phyloP scores from a whole-genome alignment of 1,140 invertebrate species.

The Ceratoteleas bidentatus region DNA sequence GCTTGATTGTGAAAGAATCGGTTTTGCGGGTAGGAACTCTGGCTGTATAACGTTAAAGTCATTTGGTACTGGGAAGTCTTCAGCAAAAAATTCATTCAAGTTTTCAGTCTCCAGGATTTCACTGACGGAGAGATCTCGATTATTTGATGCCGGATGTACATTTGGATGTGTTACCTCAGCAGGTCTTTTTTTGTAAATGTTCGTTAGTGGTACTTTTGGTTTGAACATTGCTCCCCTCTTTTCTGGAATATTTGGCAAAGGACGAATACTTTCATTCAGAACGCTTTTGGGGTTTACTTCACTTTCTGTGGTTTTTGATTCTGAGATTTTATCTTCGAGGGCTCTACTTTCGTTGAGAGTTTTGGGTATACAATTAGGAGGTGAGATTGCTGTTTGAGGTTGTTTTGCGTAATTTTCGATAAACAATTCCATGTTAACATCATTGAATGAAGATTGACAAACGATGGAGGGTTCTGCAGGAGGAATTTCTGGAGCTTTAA shows the following conservation, averaged over 20 bases:
- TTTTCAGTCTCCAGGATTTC: too few relatives aligned
- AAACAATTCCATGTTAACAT: constrained; percentile 13
- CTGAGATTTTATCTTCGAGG: background rate
- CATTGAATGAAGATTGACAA: constrained; percentile 2
- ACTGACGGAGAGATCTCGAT: too few relatives aligned
- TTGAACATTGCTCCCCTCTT: too few relatives aligned
- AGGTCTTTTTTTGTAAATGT: too few relatives aligned
- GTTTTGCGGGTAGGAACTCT: background rate
- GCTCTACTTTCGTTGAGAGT: background rate
- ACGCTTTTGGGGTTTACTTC: too few relatives aligned
- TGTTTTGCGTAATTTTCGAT: constrained; percentile 20
- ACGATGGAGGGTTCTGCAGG: background rate
- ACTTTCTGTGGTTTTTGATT: background rate
- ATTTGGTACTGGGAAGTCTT: constrained; percentile 21
- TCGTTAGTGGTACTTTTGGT: too few relatives aligned
- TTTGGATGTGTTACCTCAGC: background rate
- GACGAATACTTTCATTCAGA: too few relatives aligned
- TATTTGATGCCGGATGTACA: background rate
- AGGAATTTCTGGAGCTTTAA: background rate
- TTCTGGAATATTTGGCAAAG: too few relatives aligned
- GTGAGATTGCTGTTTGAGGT: background rate
- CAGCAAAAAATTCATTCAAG: constrained; percentile 20
- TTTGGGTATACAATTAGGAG: background rate
- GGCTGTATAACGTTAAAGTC: constrained; percentile 2
- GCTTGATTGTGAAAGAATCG: background rate